phyloP scores from a whole-genome alignment of 2,797 vertebrate species.

The Melanotaenia trifasciata region DNA sequence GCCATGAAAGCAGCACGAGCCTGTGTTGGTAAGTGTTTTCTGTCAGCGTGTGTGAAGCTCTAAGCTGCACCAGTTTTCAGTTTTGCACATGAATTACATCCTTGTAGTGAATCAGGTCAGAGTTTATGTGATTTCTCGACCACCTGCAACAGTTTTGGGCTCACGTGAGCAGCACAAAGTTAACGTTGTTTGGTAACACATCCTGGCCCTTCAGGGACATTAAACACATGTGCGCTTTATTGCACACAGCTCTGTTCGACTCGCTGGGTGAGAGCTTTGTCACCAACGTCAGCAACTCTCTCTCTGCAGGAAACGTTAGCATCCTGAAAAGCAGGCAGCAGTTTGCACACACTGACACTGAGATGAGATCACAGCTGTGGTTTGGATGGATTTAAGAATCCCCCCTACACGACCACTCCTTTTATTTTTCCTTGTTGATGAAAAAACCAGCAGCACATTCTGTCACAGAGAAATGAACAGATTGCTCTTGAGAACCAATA shows the following conservation, averaged over 20 bases:
- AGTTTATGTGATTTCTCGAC: conserved; percentile 22
- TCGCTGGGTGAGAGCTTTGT: conserved; percentile 16
- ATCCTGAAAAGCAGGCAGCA: conserved; percentile 16
- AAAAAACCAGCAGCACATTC: conserved; percentile 41
- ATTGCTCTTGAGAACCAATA: too few species aligned
- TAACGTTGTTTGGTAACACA: conserved; percentile 1
- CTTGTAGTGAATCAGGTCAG: neutral
- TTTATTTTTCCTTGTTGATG: conserved; percentile 21
- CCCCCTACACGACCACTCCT: neutral
- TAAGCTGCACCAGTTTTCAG: too few species aligned
- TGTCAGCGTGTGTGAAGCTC: too few species aligned
- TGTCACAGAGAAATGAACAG: neutral
- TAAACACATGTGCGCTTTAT: neutral
- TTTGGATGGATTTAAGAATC: conserved; percentile 17
- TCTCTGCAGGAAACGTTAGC: conserved; percentile 3
- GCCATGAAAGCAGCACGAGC: neutral
- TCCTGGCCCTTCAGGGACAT: conserved; percentile 5
- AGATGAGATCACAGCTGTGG: conserved; percentile 40
- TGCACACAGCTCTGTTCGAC: conserved; percentile 4
- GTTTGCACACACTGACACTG: conserved; percentile 33
- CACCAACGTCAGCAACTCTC: conserved; percentile 15
- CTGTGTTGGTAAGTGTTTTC: neutral
- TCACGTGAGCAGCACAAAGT: neutral
- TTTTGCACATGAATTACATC: too few species aligned
- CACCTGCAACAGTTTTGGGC: conserved; percentile 19